Percentiles rank a stretch among this genome's conserved stretches.
Conservation (phyloP, 2,113 vertebrate genomes). For the Strix uralensis region DNA sequence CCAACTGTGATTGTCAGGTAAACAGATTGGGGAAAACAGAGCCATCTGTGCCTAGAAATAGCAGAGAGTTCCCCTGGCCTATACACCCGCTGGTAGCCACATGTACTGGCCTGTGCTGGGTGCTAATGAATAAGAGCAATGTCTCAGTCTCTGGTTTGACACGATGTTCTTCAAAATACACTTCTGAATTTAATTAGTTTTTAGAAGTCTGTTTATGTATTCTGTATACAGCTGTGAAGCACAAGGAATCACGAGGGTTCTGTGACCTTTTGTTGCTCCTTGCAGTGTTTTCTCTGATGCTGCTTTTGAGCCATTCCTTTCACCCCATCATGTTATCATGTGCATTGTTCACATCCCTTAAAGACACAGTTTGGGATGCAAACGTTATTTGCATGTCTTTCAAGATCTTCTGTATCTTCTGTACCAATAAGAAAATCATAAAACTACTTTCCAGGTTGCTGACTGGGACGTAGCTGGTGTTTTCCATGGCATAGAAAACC, state of each 20-base stretch:
- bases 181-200: conserved; percentile 39
- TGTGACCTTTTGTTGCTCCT: conserved; percentile 25
- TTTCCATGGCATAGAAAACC: background rate
- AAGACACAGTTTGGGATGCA: background rate
- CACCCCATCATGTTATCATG: accelerated
- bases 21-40: background rate
- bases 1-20: background rate
- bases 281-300: background rate
- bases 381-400: background rate
- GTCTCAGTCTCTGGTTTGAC: background rate
- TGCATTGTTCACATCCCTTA: background rate
- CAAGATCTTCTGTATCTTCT: background rate
- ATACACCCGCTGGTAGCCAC: background rate
- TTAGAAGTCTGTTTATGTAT: background rate
- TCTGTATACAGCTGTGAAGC: conserved; percentile 21
- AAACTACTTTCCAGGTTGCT: background rate
- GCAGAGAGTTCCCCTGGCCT: background rate
- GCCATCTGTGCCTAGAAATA: background rate
- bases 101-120: background rate
- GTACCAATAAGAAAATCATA: background rate
- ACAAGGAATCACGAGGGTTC: background rate
- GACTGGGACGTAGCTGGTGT: background rate
- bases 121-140: background rate
- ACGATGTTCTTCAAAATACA: background rate
- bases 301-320: background rate